Percentiles rank a stretch among this genome's conserved stretches.
Evolutionary conservation across 2,113 vertebrate species (phyloP).

Genomic region (Cephalopholis sonnerati): DNA sequence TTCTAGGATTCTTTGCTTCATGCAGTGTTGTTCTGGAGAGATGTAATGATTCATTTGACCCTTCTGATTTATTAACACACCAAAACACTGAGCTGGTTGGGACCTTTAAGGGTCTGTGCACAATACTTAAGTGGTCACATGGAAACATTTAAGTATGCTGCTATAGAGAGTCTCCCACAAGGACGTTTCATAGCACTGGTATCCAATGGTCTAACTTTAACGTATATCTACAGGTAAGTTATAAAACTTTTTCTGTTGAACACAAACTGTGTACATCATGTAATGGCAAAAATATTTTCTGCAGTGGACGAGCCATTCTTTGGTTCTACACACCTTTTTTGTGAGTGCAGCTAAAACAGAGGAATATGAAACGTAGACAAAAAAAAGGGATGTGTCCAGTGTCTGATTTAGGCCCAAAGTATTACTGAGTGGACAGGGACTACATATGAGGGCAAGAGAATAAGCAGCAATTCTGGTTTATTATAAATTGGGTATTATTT

Average conservation of each 20-base stretch:
- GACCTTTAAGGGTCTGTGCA: background rate
- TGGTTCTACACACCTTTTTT: too few relatives aligned
- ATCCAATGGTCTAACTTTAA: background rate
- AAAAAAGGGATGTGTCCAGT: too few relatives aligned
- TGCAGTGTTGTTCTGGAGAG: background rate
- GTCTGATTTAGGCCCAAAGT: too few relatives aligned
- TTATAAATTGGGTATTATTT: too few relatives aligned
- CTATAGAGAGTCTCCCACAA: background rate
- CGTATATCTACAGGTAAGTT: background rate
- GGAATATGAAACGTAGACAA: too few relatives aligned
- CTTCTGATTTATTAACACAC: constrained; percentile 8
- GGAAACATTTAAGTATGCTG: background rate
- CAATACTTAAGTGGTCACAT: background rate
- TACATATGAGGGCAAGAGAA: too few relatives aligned
- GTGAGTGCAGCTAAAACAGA: too few relatives aligned
- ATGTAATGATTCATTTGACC: constrained; percentile 7
- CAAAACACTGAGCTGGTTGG: background rate
- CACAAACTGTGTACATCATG: background rate
- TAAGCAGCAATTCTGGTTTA: too few relatives aligned
- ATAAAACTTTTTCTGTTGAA: background rate
- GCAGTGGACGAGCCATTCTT: too few relatives aligned
- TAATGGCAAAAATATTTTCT: background rate
- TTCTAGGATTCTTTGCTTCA: background rate
- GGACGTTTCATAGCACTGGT: background rate
- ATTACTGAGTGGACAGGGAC: too few relatives aligned